Evolutionary conservation across 2,888 invertebrate species (phyloP).

Genomic region (Acanthopleura granulata): DNA sequence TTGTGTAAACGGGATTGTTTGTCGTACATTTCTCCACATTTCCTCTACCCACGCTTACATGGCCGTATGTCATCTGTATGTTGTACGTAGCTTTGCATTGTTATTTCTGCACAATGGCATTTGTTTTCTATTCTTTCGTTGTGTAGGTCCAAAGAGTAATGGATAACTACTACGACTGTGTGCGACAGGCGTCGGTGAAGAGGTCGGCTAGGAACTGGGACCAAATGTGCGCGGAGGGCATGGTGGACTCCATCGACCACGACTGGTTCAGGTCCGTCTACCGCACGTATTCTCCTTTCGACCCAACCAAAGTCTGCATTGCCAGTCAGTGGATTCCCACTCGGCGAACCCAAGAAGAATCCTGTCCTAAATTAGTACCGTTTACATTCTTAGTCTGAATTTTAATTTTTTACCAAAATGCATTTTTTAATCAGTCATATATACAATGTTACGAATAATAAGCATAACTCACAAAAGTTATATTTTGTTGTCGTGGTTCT

Average conservation of each 20-base stretch:
- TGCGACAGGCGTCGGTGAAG: constrained; percentile 41
- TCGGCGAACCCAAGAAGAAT: not conserved
- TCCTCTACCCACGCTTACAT: too few species aligned
- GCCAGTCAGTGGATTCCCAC: constrained; percentile 1
- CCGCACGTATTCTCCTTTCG: constrained; percentile 46
- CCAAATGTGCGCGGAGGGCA: constrained; percentile 40
- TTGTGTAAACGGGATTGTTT: too few species aligned
- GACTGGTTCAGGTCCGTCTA: constrained; percentile 48
- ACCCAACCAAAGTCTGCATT: not conserved
- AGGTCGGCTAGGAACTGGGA: constrained; percentile 51
- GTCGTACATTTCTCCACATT: too few species aligned
- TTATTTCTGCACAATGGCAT: too few species aligned
- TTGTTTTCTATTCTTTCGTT: not conserved
- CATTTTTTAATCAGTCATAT: too few species aligned
- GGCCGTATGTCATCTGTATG: too few species aligned
- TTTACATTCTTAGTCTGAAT: constrained; percentile 1
- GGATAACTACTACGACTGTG: constrained; percentile 42
- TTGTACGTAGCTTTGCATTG: too few species aligned
- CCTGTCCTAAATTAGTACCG: not conserved
- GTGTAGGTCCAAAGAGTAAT: constrained; percentile 41
- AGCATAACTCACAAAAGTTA: too few species aligned
- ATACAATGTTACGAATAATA: too few species aligned
- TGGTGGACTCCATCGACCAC: constrained; percentile 40
- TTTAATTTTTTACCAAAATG: too few species aligned
- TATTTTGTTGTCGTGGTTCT: too few species aligned